These are phyloP conservation scores for Ectemnius cavifrons DNA, from an alignment of 2,888 invertebrate species.

Conservation along the genomic window DNA sequence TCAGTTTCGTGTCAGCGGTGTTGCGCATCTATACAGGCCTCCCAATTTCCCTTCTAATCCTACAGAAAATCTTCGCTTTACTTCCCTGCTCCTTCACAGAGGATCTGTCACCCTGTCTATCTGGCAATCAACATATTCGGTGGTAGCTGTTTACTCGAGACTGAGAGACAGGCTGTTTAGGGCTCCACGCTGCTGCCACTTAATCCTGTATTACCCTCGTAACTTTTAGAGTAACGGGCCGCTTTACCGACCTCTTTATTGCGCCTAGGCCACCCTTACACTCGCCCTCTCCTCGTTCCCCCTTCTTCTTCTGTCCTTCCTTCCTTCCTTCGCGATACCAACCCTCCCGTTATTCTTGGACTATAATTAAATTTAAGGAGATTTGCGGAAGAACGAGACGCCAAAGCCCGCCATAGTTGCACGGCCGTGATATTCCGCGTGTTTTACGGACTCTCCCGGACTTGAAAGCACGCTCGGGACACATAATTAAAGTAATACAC, in stretches of 20 bases:
- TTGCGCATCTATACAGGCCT: no score
- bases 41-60: no score
- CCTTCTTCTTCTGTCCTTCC: neutral
- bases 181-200: conserved; percentile 12
- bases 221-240: conserved; percentile 37
- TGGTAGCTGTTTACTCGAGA: no score
- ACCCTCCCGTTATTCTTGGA: conserved; percentile 33
- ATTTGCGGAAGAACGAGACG: no score
- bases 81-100: no score
- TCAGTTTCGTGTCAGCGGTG: no score
- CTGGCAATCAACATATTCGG: no score
- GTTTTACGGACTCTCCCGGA: conserved; percentile 17
- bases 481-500: conserved; percentile 8
- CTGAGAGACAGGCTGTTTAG: neutral
- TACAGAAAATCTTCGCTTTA: no score
- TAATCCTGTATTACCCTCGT: conserved; percentile 47
- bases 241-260: conserved; percentile 40
- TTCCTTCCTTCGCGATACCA: conserved; percentile 32
- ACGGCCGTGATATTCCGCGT: conserved; percentile 14
- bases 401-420: neutral
- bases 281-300: neutral
- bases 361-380: conserved; percentile 48
- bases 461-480: neutral
- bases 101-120: no score
- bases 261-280: neutral